Evolutionary conservation across 2,797 vertebrate genomes (phyloP), one percentile per base, ranked within the genome.

Genomic region (Petrocephalus schoutedeni): DNA sequence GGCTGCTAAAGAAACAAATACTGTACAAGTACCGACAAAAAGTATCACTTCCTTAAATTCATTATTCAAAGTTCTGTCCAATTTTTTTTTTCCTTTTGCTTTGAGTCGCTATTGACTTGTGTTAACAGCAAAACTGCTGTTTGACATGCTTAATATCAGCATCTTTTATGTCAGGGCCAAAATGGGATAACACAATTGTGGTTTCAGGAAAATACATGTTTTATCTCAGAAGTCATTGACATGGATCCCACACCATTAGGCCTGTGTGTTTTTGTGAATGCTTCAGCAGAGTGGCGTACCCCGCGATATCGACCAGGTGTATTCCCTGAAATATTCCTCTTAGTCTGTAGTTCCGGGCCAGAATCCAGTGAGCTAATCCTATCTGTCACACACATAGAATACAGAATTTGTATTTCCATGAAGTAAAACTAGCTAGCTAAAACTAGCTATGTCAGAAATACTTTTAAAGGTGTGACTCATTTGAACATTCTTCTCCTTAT

Each of bases 31-130:
- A 86, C 85, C 19, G 85, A 45, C 57, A 86, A 86, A 86, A 59
- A 61, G 85, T 41, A 86, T 59, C 54, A 59, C 85, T 58, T 86
- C 85, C 85, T 86, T 61, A 86, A 86, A 86, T 59, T 86, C 85
- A 61, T 58, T 58, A 59, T 41, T 58, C 32, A 86, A 86, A 86
- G 57, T 36, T 36, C 16, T n/a, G 85, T 58, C 54, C 28, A 86
- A 45, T 41, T 71, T 56, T 23, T 16, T 59, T 86, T 86, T 85
- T 54, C 53, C 4, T 41, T 86, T 59, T n/a, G 28, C 10, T 77
- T 36, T 86, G 54, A 28, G 32, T 61, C 56, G 10, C 56, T 58
- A 56, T 54, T 10, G 7, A 23, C 4, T 77, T 77, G 32, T 36
- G 32, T 14, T 77, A 77, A 77, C 16, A 77, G 32, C 28, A 36